A percentile compares a stretch with the other conserved stretches of the same genome.
These are phyloP conservation scores for Trematomus loennbergii DNA, from an alignment of 2,113 vertebrate genomes.

Conservation along the genomic window DNA sequence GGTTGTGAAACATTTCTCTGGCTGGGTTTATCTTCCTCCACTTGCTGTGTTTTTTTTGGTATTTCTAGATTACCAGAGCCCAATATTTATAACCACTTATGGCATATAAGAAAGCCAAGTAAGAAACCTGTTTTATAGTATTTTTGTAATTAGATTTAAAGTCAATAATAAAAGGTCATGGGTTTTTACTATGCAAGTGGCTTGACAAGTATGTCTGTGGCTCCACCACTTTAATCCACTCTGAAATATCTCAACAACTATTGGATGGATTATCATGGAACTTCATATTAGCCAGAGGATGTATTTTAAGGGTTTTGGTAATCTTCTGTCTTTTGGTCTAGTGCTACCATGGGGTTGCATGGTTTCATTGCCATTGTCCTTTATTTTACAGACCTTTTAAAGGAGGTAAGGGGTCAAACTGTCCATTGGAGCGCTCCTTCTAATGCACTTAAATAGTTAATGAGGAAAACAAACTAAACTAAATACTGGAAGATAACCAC, in stretches of 20 bases:
- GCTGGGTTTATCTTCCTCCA: background rate
- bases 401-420: too few species aligned
- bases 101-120: background rate
- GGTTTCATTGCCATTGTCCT: background rate
- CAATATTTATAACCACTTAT: background rate
- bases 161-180: background rate
- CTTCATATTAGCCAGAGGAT: background rate
- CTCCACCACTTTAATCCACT: background rate
- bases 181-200: background rate
- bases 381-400: too few species aligned
- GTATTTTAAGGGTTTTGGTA: background rate
- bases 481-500: background rate
- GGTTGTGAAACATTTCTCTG: background rate
- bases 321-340: background rate
- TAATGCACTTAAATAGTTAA: background rate
- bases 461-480: slow-evolving; percentile 1
- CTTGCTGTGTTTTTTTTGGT: background rate
- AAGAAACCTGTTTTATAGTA: background rate
- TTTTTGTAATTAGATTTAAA: background rate
- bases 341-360: background rate
- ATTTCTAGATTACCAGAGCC: background rate
- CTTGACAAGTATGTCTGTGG: background rate
- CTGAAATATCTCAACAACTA: background rate
- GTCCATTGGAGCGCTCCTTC: too few species aligned
- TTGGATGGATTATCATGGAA: background rate